Evolutionary conservation across 2,888 invertebrate species (phyloP).

Genomic region (Lydus trimaculatus): DNA sequence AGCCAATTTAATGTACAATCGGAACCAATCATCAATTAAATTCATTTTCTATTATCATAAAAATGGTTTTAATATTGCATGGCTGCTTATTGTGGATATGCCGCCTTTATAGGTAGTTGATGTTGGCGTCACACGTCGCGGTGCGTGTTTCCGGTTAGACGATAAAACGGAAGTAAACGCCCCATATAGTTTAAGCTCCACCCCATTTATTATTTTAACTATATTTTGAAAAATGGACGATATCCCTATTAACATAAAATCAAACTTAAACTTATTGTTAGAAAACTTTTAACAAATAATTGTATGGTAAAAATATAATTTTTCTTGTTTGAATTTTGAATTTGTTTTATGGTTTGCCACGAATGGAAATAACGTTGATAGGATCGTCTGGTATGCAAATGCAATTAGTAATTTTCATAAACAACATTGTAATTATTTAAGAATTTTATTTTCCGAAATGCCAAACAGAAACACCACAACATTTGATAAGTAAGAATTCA

Average conservation of each 20-base stretch:
- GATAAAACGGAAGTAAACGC: conserved; percentile 44
- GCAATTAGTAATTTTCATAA: neutral
- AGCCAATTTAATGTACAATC: neutral
- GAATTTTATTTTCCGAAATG: neutral
- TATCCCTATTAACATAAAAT: neutral
- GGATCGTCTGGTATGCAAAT: conserved; percentile 11
- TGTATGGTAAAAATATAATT: neutral
- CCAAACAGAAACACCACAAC: neutral
- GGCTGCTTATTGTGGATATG: neutral
- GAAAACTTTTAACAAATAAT: neutral
- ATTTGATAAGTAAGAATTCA: neutral
- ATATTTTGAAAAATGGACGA: conserved; percentile 27
- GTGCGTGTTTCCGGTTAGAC: conserved; percentile 50
- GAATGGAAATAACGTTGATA: neutral
- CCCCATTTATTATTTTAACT: conserved; percentile 17
- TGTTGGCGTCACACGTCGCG: conserved; percentile 44
- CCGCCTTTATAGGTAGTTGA: conserved; percentile 24
- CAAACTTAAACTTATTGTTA: neutral
- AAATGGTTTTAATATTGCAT: conserved; percentile 15
- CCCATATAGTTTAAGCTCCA: conserved; percentile 29
- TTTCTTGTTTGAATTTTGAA: neutral
- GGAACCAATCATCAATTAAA: neutral
- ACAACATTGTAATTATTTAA: neutral
- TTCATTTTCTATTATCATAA: neutral
- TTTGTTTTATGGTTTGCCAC: neutral